phyloP scores from a whole-genome alignment of 2,797 vertebrate species.

The Remorina albescens region DNA sequence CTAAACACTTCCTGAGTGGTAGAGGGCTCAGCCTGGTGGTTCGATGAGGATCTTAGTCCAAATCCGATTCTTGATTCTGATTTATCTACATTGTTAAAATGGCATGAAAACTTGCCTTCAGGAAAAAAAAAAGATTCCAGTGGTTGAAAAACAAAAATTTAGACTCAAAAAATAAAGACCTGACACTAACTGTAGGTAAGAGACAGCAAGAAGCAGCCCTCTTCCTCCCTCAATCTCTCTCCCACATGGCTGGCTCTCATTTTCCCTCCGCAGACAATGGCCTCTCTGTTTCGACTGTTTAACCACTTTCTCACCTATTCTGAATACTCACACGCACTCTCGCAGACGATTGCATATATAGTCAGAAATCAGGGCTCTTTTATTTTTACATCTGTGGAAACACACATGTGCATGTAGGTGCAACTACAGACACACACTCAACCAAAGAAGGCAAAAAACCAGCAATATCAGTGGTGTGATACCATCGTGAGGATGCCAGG shows the following conservation, averaged over 20 bases:
- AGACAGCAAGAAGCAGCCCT: slow-evolving; percentile 43
- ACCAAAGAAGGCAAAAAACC: slow-evolving; percentile 45
- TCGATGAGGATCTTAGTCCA: neutral
- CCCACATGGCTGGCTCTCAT: slow-evolving; percentile 58
- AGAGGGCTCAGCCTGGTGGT: slow-evolving; percentile 35
- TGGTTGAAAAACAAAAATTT: slow-evolving; percentile 32
- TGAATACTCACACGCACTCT: slow-evolving; percentile 40
- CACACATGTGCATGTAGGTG: slow-evolving; percentile 13
- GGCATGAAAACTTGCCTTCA: neutral
- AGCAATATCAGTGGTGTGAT: slow-evolving; percentile 67
- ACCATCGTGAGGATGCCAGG: slow-evolving; percentile 75
- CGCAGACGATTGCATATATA: slow-evolving; percentile 26
- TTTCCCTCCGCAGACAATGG: slow-evolving; percentile 66
- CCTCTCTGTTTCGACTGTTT: slow-evolving; percentile 65
- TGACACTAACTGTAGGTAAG: slow-evolving; percentile 18
- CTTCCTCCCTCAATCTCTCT: slow-evolving; percentile 54
- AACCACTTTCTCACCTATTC: slow-evolving; percentile 71
- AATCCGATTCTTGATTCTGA: neutral
- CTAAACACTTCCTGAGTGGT: slow-evolving; percentile 63
- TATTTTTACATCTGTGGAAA: slow-evolving; percentile 24
- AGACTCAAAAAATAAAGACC: slow-evolving; percentile 31
- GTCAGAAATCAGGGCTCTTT: slow-evolving; percentile 26
- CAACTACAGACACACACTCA: slow-evolving; percentile 16
- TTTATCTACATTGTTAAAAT: slow-evolving; percentile 27
- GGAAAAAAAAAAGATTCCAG: slow-evolving; percentile 12